phyloP scores from a whole-genome alignment of 2,797 vertebrate species.

The Buphagus erythrorhynchus region DNA sequence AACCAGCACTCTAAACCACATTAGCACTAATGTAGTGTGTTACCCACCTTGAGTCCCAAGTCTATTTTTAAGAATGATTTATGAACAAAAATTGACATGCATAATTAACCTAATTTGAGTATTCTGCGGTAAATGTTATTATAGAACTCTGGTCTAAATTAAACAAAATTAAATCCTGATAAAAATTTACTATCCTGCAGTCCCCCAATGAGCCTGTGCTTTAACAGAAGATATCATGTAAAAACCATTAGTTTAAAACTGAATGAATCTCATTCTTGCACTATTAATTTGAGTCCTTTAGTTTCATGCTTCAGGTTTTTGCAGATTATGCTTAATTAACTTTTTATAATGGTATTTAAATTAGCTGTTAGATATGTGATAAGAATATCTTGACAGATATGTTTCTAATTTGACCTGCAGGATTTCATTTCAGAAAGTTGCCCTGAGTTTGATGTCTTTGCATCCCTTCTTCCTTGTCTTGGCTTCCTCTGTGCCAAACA shows the following conservation, averaged over 20 bases:
- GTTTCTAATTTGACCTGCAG: conserved; percentile 31
- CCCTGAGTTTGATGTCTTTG: background rate
- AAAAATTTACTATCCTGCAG: conserved; percentile 50
- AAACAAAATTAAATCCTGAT: conserved; percentile 64
- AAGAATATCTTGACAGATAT: conserved; percentile 22
- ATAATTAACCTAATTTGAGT: conserved; percentile 56
- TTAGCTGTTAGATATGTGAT: conserved; percentile 14
- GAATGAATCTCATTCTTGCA: conserved; percentile 36
- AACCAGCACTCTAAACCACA: background rate
- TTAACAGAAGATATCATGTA: background rate
- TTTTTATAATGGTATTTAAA: conserved; percentile 55
- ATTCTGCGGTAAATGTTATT: conserved; percentile 39
- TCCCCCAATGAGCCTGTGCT: background rate
- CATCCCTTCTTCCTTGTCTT: background rate
- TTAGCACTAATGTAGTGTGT: background rate
- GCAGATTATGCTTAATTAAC: conserved; percentile 65
- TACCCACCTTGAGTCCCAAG: conserved; percentile 13
- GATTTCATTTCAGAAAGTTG: background rate
- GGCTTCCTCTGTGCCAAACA: background rate
- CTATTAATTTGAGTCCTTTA: conserved; percentile 57
- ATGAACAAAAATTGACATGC: conserved; percentile 44
- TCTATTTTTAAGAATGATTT: conserved; percentile 58
- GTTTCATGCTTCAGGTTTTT: conserved; percentile 44
- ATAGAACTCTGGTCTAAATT: conserved; percentile 47
- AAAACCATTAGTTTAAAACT: conserved; percentile 36